These are phyloP conservation scores for Oegoconia quadripuncta DNA, from an alignment of 2,888 invertebrate species.

Conservation along the genomic window DNA sequence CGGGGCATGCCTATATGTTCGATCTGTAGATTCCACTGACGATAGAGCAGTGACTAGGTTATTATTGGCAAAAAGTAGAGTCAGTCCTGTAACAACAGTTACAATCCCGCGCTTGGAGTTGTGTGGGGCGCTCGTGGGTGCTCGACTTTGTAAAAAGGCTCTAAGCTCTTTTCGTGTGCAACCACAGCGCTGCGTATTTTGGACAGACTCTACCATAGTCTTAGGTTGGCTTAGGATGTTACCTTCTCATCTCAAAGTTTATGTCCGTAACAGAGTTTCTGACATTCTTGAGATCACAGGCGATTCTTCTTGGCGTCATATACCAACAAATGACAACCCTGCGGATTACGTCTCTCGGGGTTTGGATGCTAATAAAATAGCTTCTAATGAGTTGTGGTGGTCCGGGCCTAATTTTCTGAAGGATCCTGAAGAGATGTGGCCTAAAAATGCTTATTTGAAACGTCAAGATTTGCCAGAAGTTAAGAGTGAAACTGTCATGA, in stretches of 20 bases:
- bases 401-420: conserved; percentile 11
- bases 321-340: conserved; percentile 19
- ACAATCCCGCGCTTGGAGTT: conserved; percentile 33
- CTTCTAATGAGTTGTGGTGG: conserved; percentile 11
- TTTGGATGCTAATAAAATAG: not conserved
- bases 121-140: conserved; percentile 28
- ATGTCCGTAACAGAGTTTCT: conserved; percentile 27
- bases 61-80: conserved; percentile 26
- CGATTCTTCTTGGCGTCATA: conserved; percentile 22
- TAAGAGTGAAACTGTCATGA: not conserved
- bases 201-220: conserved; percentile 32
- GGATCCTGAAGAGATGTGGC: conserved; percentile 3
- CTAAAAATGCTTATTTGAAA: not conserved
- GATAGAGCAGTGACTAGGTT: conserved; percentile 15
- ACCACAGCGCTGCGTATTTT: conserved; percentile 16
- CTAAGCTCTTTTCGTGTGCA: conserved; percentile 16
- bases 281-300: conserved; percentile 26
- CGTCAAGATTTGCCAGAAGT: conserved; percentile 8
- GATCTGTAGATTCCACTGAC: conserved; percentile 12
- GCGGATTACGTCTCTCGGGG: conserved; percentile 16
- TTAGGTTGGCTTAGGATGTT: conserved; percentile 28
- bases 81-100: conserved; percentile 24
- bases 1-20: conserved; percentile 27
- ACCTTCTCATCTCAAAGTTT: conserved; percentile 24
- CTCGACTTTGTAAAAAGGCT: conserved; percentile 25